These are phyloP conservation scores for Deilephila elpenor DNA, from an alignment of 2,888 invertebrate genomes.

Conservation along the genomic window DNA sequence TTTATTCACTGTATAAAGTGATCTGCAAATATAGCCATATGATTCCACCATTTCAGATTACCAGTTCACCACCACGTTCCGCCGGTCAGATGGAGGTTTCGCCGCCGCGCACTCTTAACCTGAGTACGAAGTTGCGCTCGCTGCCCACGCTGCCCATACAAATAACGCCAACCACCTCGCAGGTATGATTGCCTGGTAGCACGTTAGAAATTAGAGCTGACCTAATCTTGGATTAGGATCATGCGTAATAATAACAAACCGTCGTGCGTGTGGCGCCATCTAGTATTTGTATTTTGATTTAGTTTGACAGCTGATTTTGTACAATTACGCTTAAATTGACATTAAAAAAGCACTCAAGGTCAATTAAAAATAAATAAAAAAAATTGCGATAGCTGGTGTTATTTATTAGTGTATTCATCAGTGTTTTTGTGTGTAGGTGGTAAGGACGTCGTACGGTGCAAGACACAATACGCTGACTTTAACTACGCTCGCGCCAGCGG, in stretches of 20 bases:
- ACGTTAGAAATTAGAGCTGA: slow-evolving; percentile 73
- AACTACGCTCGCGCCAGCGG: slow-evolving; percentile 72
- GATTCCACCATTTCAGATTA: slow-evolving; percentile 61
- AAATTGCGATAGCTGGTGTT: slow-evolving; percentile 33
- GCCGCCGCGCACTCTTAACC: slow-evolving; percentile 72
- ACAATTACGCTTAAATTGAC: neutral
- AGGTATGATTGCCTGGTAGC: slow-evolving; percentile 78
- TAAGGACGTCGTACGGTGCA: slow-evolving; percentile 71
- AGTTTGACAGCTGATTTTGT: slow-evolving; percentile 15
- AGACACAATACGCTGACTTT: slow-evolving; percentile 75
- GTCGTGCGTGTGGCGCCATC: slow-evolving; percentile 39
- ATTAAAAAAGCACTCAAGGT: neutral
- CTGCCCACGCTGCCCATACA: slow-evolving; percentile 78
- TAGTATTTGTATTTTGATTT: slow-evolving; percentile 23
- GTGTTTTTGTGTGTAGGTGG: slow-evolving; percentile 58
- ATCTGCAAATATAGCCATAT: neutral
- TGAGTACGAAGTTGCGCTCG: slow-evolving; percentile 77
- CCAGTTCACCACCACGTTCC: slow-evolving; percentile 67
- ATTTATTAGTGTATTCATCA: slow-evolving; percentile 30
- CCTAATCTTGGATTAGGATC: slow-evolving; percentile 67
- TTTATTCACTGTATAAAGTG: neutral
- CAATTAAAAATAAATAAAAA: no score
- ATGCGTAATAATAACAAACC: slow-evolving; percentile 15
- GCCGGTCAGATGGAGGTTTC: slow-evolving; percentile 62
- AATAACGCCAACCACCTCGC: slow-evolving; percentile 76